Conservation (phyloP, 2,113 vertebrate genomes). For the Lepisosteus osseus region DNA sequence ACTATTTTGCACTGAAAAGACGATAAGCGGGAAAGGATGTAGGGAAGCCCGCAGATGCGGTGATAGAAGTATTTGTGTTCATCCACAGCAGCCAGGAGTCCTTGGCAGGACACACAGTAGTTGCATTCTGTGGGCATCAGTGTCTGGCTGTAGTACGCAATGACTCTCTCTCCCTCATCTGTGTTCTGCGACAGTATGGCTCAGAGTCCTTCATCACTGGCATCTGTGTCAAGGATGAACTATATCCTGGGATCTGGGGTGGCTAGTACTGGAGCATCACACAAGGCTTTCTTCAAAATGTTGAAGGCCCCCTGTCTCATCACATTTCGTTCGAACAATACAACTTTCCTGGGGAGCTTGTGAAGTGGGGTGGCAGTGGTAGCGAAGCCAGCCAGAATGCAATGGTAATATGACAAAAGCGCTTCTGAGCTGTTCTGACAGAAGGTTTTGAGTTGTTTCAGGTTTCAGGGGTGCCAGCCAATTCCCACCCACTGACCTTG, state of each 20-base stretch:
- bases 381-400: too few relatives aligned
- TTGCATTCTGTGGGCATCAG: background rate
- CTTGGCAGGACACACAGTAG: background rate
- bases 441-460: too few relatives aligned
- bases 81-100: background rate
- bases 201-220: background rate
- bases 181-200: background rate
- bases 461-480: too few relatives aligned
- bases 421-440: too few relatives aligned
- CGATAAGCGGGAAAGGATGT: background rate
- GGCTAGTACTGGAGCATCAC: background rate
- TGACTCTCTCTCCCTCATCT: background rate
- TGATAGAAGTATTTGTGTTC: background rate
- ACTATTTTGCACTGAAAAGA: too few relatives aligned
- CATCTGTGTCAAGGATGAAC: background rate
- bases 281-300: background rate
- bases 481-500: too few relatives aligned
- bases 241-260: background rate
- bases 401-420: too few relatives aligned
- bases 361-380: too few relatives aligned
- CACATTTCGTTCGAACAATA: background rate
- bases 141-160: background rate
- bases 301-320: background rate
- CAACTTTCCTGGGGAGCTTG: background rate
- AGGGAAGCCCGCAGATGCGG: background rate